Base-by-base conservation (phyloP, 2,888 invertebrate genomes). In the Diploptera punctata region DNA sequence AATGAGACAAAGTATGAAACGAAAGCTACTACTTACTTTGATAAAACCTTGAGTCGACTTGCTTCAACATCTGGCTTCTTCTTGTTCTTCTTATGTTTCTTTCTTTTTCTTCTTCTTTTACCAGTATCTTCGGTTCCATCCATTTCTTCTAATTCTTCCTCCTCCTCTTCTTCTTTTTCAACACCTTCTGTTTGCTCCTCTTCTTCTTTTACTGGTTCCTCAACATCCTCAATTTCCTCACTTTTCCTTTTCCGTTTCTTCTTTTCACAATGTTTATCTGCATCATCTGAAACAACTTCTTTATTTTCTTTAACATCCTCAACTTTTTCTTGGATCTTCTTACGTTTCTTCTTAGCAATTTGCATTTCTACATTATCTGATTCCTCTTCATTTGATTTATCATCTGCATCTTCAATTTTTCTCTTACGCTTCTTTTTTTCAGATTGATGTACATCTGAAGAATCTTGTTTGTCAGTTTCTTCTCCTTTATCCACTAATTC, bases 1-100 rank as follows among this genome's bases (percentile, higher is more conserved):
- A n/a, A n/a, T n/a, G n/a, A n/a, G n/a, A n/a, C n/a, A n/a, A n/a
- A n/a, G n/a, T n/a, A n/a, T n/a, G n/a, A n/a, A n/a, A n/a, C n/a
- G n/a, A n/a, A n/a, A n/a, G n/a, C n/a, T n/a, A n/a, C n/a, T 19
- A 60, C 81, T 80, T 81, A 86, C 83, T 94, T 95, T 1, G 91
- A 85, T 78, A 93, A 84, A 26, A 92, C 86, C 82, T 90, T 86
- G 57, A 88, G 79, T 21, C 87, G 87, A 60, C 81, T 78, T 1
- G 79, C 67, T 31, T 75, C 73, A 24, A n/a, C 44, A 21, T 74
- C 70, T 49, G 74, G 57, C 49, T 68, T 61, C 19, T 76, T 70
- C 43, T 61, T 73, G 62, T 73, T 73, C 29, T 71, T 65, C 49
- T 68, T 60, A 43, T 75, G 68, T 68, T 75, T 71, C 33, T 61